Evolutionary conservation across 2,113 vertebrate species (phyloP).

Genomic region (Pelmatolapia mariae): DNA sequence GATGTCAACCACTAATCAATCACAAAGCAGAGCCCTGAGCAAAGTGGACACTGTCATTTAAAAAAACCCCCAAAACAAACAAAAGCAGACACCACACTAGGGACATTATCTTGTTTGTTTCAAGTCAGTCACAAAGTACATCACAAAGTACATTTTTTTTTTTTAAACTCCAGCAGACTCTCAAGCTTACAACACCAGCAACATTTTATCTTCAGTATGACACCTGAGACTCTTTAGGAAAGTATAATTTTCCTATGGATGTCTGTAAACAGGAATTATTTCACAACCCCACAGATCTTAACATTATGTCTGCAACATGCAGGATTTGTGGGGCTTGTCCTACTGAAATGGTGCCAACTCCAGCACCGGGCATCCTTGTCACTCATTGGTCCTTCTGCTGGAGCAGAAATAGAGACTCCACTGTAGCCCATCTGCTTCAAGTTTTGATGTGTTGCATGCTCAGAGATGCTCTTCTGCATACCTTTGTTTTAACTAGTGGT

Average conservation of each 20-base stretch:
- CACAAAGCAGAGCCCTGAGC: neutral
- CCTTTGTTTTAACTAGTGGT: neutral
- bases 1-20: neutral
- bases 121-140: neutral
- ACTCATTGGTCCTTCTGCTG: neutral
- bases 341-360: neutral
- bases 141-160: neutral
- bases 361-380: neutral
- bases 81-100: neutral
- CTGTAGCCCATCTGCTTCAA: neutral
- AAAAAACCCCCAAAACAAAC: neutral
- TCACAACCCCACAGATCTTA: neutral
- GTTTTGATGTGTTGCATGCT: neutral
- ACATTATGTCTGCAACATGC: neutral
- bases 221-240: neutral
- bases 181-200: neutral
- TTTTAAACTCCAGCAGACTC: neutral
- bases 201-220: neutral
- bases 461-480: neutral
- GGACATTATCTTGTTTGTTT: neutral
- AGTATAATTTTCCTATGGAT: neutral
- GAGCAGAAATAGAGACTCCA: neutral
- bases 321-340: neutral
- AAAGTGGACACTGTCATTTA: neutral
- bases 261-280: neutral